Evolutionary conservation across 2,797 vertebrate genomes (phyloP), one percentile per base, ranked within the genome.

Genomic region (Macropodus opercularis): DNA sequence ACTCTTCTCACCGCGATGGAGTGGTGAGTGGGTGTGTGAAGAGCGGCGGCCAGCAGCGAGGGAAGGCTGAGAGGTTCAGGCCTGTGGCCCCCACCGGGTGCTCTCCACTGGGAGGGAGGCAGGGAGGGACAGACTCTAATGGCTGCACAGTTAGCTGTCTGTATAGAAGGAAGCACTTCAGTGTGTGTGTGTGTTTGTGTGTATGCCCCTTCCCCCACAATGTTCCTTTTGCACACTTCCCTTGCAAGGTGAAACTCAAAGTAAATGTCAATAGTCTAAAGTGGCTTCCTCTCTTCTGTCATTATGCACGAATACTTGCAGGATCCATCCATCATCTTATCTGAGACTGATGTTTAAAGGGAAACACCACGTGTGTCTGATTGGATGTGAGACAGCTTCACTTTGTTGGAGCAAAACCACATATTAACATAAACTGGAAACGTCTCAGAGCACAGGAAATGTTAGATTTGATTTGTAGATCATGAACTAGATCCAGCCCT

Each of bases 211-310:
- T 35, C 49, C 63, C 46, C 18, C 1, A 39, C 41, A 19, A 67
- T 42, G 66, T 62, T 61, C 43, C 62, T 63, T 77, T 56, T 52
- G 48, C 66, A 75, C 72, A 72, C 77, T 78, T 77, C 73, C 77
- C 73, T 73, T 68, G 50, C 3, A 24, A 47, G 63, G 71, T 82
- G 71, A 79, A 72, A 70, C 50, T 65, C 67, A 67, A 72, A 58
- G 57, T 66, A 75, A 85, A 83, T 84, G 87, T 70, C 77, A 81
- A 74, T 35, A 72, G 56, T 56, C 56, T 55, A 56, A 77, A 81
- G 65, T 57, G 73, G 51, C n/a, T 62, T 58, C 53, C 41, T 63
- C 29, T 75, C 18, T 36, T 53, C 31, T 63, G 9, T 60, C 43
- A 41, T 55, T 63, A 61, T 18, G 32, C 23, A 43, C 3, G 0